Percentiles rank a stretch among this genome's conserved stretches.
Evolutionary conservation across 2,113 vertebrate species (phyloP).

Genomic region (Tamias sibiricus): DNA sequence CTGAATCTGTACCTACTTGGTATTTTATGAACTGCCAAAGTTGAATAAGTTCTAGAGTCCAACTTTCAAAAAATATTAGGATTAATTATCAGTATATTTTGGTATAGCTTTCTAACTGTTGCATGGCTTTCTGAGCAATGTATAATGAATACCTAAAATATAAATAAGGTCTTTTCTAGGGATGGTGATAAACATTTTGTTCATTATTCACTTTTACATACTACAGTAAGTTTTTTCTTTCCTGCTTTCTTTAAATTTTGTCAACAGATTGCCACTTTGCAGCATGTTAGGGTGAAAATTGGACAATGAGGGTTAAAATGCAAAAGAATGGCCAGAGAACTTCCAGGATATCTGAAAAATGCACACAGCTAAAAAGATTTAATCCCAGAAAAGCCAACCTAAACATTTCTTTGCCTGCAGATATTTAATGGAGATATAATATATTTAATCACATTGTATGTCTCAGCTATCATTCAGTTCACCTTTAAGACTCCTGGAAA

Average conservation of each 20-base stretch:
- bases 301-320: background rate
- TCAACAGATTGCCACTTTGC: background rate
- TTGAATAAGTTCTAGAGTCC: background rate
- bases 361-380: background rate
- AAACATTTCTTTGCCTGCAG: background rate
- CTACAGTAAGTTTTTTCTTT: background rate
- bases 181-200: background rate
- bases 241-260: background rate
- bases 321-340: background rate
- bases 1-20: background rate
- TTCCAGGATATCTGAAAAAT: background rate
- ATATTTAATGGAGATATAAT: background rate
- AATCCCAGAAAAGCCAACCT: background rate
- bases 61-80: background rate
- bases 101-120: background rate
- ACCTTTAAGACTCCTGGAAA: background rate
- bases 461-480: background rate
- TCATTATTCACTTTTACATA: background rate
- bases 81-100: background rate
- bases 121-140: background rate
- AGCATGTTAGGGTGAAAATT: background rate
- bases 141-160: background rate
- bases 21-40: background rate
- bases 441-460: background rate
- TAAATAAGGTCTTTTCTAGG: conserved; percentile 15